Percentiles rank a stretch among this genome's conserved stretches.
These are phyloP conservation scores for Hydrolagus affinis DNA, from an alignment of 2,113 vertebrate genomes.

Conservation along the genomic window DNA sequence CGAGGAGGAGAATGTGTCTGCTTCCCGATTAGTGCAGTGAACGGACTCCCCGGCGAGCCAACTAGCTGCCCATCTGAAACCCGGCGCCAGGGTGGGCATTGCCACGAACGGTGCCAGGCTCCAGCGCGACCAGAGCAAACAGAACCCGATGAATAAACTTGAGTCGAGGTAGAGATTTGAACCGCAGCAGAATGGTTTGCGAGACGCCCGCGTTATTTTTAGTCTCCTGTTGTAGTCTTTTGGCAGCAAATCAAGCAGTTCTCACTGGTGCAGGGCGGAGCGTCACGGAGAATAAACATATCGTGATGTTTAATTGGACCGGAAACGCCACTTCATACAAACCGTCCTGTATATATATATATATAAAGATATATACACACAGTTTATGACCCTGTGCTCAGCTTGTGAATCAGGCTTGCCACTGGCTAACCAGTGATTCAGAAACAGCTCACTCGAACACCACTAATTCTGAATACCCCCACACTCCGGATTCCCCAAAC, in stretches of 20 bases:
- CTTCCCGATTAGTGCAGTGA: background rate
- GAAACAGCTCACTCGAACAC: background rate
- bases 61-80: too few relatives aligned
- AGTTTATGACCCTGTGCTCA: background rate
- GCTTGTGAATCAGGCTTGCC: too few relatives aligned
- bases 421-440: background rate
- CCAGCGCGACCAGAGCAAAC: too few relatives aligned
- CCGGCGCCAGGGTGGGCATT: too few relatives aligned
- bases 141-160: background rate
- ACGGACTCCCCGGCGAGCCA: background rate
- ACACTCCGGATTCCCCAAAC: too few relatives aligned
- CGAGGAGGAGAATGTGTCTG: background rate
- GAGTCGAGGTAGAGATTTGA: background rate
- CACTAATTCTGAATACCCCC: too few relatives aligned
- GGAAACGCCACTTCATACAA: background rate
- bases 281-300: background rate
- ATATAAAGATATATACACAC: too few relatives aligned
- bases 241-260: background rate
- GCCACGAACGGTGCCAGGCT: too few relatives aligned
- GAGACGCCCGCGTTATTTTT: background rate
- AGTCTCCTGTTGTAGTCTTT: background rate
- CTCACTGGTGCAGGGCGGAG: too few relatives aligned
- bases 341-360: background rate
- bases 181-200: background rate
- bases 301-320: background rate